Conservation (phyloP, 2,113 vertebrate species). For the Actenoides lindsayi region DNA sequence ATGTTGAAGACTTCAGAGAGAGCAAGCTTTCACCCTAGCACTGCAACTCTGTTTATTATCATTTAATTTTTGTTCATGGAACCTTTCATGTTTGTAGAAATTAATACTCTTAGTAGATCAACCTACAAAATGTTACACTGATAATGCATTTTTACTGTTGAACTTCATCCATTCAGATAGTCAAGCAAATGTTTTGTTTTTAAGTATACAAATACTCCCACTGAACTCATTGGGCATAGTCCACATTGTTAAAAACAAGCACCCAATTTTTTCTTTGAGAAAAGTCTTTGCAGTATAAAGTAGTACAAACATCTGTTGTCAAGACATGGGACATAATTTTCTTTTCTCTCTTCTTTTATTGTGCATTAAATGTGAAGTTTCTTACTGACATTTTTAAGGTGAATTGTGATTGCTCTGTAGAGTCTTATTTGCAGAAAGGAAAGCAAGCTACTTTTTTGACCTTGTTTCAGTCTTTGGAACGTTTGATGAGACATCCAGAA, state of each 20-base stretch:
- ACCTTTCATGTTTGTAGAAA: not conserved
- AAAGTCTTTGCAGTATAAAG: fast-evolving
- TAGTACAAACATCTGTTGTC: not conserved
- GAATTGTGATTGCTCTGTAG: not conserved
- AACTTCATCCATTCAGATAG: not conserved
- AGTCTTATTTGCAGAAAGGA: not conserved
- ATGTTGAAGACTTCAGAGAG: not conserved
- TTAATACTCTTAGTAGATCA: not conserved
- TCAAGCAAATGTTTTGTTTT: not conserved
- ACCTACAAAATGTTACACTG: not conserved
- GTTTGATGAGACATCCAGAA: constrained; percentile 90
- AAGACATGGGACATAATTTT: not conserved
- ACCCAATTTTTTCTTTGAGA: not conserved
- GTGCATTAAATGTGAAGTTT: not conserved
- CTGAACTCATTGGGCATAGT: not conserved
- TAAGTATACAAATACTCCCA: not conserved
- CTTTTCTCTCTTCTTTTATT: not conserved
- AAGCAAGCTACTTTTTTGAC: not conserved
- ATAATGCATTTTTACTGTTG: not conserved
- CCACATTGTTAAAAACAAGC: not conserved
- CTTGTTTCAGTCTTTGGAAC: constrained; percentile 85
- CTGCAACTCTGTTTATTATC: not conserved
- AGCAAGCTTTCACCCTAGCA: not conserved
- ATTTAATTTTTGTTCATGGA: not conserved
- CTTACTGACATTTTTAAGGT: not conserved